A percentile compares a stretch with the other conserved stretches of the same genome.
Evolutionary conservation across 2,888 invertebrate species (phyloP).

Genomic region (Drosophila buzzatii): DNA sequence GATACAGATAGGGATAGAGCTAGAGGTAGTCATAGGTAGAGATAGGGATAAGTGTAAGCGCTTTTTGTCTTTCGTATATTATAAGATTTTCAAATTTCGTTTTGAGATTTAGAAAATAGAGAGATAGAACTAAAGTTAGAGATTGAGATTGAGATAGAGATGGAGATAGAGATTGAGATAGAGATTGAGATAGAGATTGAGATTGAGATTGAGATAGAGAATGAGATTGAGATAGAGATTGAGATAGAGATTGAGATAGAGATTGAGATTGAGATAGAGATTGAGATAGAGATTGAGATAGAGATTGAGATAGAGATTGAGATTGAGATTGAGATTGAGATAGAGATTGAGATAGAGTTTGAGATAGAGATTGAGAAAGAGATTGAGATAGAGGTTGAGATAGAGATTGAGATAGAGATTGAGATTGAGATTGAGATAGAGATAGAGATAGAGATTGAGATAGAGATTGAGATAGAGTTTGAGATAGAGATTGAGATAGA

Average conservation of each 20-base stretch:
- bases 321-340: no score
- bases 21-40: not conserved
- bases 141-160: no score
- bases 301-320: no score
- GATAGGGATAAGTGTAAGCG: slow-evolving; percentile 15
- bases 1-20: not conserved
- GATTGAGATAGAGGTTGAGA: not conserved
- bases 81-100: not conserved
- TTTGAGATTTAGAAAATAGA: not conserved
- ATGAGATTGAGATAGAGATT: not conserved
- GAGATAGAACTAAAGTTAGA: not conserved
- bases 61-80: slow-evolving; percentile 24
- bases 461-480: not conserved
- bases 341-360: no score
- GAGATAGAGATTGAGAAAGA: not conserved
- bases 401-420: no score
- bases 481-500: no score
- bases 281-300: not conserved
- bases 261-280: not conserved
- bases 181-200: no score
- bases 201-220: no score
- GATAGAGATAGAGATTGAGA: no score
- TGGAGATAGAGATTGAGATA: no score
- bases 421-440: no score
- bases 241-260: not conserved